Evolutionary conservation across 2,113 vertebrate species (phyloP).

Genomic region (Corydoras maculifer): DNA sequence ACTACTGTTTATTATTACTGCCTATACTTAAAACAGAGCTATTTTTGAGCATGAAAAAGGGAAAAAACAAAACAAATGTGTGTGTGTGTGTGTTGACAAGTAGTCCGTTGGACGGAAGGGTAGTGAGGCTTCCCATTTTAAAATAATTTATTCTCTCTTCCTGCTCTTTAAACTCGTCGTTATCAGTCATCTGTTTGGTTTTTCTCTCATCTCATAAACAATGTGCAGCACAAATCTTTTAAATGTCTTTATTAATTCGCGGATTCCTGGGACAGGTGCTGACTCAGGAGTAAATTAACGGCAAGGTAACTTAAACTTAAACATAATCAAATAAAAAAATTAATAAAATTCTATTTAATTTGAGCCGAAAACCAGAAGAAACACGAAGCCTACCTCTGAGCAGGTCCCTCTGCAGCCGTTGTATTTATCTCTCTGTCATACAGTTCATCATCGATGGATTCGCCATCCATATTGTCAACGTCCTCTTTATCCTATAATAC

Average conservation of each 20-base stretch:
- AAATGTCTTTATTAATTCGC: neutral
- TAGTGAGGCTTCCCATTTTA: no score
- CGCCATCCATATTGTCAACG: slow-evolving; percentile 54
- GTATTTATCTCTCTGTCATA: slow-evolving; percentile 59
- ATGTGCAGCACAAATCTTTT: neutral
- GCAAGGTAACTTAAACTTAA: neutral
- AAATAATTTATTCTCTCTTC: no score
- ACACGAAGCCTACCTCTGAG: slow-evolving; percentile 56
- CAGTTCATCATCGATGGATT: slow-evolving; percentile 54
- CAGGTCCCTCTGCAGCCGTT: slow-evolving; percentile 49
- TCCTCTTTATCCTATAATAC: neutral
- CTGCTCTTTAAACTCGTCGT: no score
- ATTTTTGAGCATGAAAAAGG: no score
- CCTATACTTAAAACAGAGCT: no score
- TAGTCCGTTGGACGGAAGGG: no score
- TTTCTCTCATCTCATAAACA: no score
- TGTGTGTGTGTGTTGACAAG: no score
- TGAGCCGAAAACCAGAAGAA: neutral
- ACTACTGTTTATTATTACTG: no score
- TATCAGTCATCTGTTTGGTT: no score
- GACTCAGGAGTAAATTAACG: neutral
- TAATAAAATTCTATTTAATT: neutral
- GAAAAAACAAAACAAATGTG: no score
- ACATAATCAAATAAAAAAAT: neutral
- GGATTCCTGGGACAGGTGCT: neutral